Evolutionary conservation across 30 jellyfish, hydroid and myxozoan species (phyloP), one percentile per base, ranked within the genome.

Genomic region (Rhopilema esculentum): DNA sequence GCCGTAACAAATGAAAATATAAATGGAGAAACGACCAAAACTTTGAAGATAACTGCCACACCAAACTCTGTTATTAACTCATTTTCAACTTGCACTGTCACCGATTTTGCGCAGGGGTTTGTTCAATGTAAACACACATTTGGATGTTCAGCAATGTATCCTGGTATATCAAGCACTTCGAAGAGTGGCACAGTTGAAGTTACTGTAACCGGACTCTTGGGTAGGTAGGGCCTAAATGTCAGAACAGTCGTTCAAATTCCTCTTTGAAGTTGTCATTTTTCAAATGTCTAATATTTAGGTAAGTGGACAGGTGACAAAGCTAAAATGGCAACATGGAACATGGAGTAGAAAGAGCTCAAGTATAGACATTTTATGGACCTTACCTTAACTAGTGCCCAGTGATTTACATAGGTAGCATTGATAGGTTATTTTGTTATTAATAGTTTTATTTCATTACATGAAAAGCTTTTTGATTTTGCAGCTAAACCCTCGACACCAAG

Each of bases 401-500:
- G 6, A 40, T 40, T 40, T 12, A 2, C 12, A 40, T 40, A 6
- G n/a, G 24, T 66, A 66, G 26, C 24, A 24, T 16, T 24, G 8
- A 1, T 23, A 4, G 12, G 80, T 18, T 69, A 23, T n/a, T 69
- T 69, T 7, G 12, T 24, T 6, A 69, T 1, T 63, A 2, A n/a
- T 1, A 2, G 9, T 12, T 63, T 4, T 19, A 19, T 63, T 19
- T n/a, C 17, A n/a, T 8, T 33, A 25, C 23, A 19, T 15, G 17
- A 1, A n/a, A 25, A 15, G 22, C 23, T 51, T 16, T 23, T 24
- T 22, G 7, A 19, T 6, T 31, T 61, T 66, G 16, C 53, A 85
- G 94, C 84, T 4, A 85, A 85, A 50, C 85, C 94, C 20, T 16
- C 64, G 26, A 80, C 57, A 20, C 88, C 88, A 61, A 22, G 71